These are phyloP conservation scores for Metridium senile DNA, from an alignment of 92 coral and sea anemone species.

Conservation along the genomic window DNA sequence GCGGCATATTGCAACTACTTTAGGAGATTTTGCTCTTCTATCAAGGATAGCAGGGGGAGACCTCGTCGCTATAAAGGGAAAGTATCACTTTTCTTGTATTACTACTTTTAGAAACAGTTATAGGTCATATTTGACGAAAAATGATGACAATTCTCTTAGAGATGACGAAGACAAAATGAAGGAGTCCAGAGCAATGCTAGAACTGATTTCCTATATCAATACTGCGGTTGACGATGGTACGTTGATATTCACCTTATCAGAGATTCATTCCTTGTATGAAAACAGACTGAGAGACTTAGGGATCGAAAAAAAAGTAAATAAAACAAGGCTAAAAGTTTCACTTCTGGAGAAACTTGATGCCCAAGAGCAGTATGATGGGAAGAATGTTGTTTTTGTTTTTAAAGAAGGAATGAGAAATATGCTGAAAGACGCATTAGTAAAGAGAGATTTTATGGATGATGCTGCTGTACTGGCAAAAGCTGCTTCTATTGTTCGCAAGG, in stretches of 20 bases:
- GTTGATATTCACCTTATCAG: constrained; percentile 39
- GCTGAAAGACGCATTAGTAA: constrained; percentile 52
- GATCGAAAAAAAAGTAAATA: constrained; percentile 48
- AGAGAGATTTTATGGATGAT: constrained; percentile 63
- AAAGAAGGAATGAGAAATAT: constrained; percentile 48
- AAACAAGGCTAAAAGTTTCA: constrained; percentile 48
- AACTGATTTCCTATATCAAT: constrained; percentile 55
- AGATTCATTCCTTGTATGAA: constrained; percentile 49
- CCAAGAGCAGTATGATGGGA: constrained; percentile 60
- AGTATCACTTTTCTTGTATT: constrained; percentile 62
- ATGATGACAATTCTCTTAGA: constrained; percentile 37
- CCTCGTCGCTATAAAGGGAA: constrained; percentile 68
- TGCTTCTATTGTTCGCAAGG: constrained; percentile 62
- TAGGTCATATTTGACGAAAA: constrained; percentile 44
- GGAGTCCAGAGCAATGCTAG: constrained; percentile 62
- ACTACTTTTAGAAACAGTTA: constrained; percentile 64
- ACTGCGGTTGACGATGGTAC: constrained; percentile 36
- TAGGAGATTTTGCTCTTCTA: constrained; percentile 43
- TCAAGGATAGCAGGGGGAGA: constrained; percentile 64
- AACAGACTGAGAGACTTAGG: constrained; percentile 48
- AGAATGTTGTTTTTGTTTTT: constrained; percentile 46
- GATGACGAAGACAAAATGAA: constrained; percentile 32
- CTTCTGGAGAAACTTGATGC: constrained; percentile 50
- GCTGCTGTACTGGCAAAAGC: constrained; percentile 68
- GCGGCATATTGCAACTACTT: constrained; percentile 52